Percentiles rank a stretch among this genome's conserved stretches.
Conservation (phyloP, 2,797 vertebrate species). For the Sus cebifrons region DNA sequence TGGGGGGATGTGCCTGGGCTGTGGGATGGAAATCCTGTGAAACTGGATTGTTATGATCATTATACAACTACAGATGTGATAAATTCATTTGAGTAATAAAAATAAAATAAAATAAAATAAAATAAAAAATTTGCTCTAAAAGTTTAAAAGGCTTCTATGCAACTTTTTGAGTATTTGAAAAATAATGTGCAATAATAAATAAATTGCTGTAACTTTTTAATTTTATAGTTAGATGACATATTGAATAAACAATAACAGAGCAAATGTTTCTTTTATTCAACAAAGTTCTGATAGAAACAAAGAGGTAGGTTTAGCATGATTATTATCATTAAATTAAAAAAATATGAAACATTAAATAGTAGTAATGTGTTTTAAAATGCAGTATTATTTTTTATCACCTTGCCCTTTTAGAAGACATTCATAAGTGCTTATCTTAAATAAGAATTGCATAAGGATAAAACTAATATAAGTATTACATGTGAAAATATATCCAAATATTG, state of each 20-base stretch:
- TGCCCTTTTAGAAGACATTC: not conserved
- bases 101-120: too few species aligned
- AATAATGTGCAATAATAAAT: not conserved
- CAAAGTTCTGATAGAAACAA: not conserved
- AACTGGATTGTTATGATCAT: too few species aligned
- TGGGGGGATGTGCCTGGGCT: too few species aligned
- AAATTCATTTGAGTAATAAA: too few species aligned
- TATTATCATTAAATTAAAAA: not conserved
- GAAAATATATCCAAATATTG: not conserved
- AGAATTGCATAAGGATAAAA: too few species aligned
- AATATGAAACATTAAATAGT: not conserved
- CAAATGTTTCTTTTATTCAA: not conserved
- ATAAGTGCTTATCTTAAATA: not conserved
- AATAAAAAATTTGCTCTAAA: not conserved
- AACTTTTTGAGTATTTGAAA: conserved; percentile 1
- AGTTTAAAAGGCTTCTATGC: not conserved
- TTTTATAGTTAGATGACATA: not conserved
- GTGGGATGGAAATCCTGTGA: too few species aligned
- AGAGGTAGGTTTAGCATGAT: not conserved
- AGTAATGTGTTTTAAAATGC: not conserved
- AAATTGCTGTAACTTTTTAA: not conserved
- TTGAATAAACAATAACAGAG: not conserved
- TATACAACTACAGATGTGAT: too few species aligned
- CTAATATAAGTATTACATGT: not conserved
- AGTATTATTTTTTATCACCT: not conserved